These are phyloP conservation scores for Dendrolimus kikuchii DNA, from an alignment of 1,140 invertebrate species.

Conservation along the genomic window DNA sequence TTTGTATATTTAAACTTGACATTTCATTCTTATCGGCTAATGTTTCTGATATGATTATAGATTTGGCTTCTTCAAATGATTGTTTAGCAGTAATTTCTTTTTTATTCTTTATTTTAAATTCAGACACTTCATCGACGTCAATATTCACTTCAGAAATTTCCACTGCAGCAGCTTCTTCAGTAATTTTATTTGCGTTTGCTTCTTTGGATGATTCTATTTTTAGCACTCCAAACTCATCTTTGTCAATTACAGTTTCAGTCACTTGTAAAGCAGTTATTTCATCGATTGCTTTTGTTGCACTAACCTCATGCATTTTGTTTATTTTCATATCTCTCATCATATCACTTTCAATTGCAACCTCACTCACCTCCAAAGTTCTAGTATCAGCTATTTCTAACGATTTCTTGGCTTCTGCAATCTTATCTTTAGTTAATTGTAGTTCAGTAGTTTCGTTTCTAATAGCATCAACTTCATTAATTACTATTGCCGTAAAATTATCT, in stretches of 20 bases:
- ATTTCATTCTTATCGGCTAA: neutral
- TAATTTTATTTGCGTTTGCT: neutral
- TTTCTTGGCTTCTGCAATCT: neutral
- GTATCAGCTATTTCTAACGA: neutral
- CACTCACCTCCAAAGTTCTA: constrained; percentile 1
- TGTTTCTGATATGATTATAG: neutral
- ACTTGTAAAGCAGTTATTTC: constrained; percentile 1
- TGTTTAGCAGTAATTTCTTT: neutral
- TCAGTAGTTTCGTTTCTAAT: constrained; percentile 1
- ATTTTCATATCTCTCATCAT: constrained; percentile 1
- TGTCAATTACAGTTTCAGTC: neutral
- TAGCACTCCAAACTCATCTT: constrained; percentile 2
- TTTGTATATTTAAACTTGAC: too few species aligned
- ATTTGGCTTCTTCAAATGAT: neutral
- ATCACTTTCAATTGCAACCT: neutral
- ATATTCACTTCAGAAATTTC: constrained; percentile 1
- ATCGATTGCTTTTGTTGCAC: neutral
- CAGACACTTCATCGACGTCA: neutral
- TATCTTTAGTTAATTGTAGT: neutral
- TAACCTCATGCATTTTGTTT: neutral
- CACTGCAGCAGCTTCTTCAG: neutral
- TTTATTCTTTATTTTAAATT: neutral
- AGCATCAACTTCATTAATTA: neutral
- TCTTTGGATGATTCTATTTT: neutral
- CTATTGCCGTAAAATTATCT: neutral